Percentiles rank a stretch among this genome's conserved stretches.
These are phyloP conservation scores for Rutilus rutilus DNA, from an alignment of 2,113 vertebrate species.

Conservation along the genomic window DNA sequence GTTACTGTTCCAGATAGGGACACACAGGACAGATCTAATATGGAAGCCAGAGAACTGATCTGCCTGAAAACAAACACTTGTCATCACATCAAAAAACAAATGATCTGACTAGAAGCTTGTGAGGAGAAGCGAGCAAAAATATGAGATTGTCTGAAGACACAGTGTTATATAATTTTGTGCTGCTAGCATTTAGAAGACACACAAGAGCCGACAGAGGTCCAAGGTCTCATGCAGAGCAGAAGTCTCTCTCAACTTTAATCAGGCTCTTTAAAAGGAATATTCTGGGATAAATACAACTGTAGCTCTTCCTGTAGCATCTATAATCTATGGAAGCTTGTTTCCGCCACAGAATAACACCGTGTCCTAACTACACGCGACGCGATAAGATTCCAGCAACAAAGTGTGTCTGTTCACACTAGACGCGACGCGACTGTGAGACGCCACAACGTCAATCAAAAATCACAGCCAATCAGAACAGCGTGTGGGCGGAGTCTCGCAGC, in stretches of 20 bases:
- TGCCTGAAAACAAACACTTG: conserved; percentile 76
- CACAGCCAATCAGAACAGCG: too few species aligned
- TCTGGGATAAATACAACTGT: not conserved
- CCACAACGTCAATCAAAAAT: too few species aligned
- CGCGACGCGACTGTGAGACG: too few species aligned
- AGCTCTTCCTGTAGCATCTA: not conserved
- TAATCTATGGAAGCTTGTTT: not conserved
- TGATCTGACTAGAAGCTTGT: not conserved
- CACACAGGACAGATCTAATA: conserved; percentile 95
- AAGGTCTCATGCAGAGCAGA: conserved; percentile 43
- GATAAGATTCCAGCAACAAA: too few species aligned
- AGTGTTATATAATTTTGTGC: conserved; percentile 47
- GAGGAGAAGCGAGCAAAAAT: not conserved
- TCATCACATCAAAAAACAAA: not conserved
- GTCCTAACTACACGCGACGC: too few species aligned
- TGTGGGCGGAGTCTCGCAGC: too few species aligned
- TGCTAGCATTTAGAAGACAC: conserved; percentile 1
- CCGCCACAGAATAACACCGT: too few species aligned
- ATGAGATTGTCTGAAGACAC: not conserved
- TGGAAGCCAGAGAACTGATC: conserved; percentile 98
- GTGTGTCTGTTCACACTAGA: too few species aligned
- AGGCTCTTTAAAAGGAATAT: not conserved
- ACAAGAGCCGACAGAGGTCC: conserved; percentile 47
- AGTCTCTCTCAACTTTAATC: conserved; percentile 31
- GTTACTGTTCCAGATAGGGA: conserved; percentile 98